These are phyloP conservation scores for Mycteria americana DNA, from an alignment of 2,797 vertebrate species.

Conservation along the genomic window DNA sequence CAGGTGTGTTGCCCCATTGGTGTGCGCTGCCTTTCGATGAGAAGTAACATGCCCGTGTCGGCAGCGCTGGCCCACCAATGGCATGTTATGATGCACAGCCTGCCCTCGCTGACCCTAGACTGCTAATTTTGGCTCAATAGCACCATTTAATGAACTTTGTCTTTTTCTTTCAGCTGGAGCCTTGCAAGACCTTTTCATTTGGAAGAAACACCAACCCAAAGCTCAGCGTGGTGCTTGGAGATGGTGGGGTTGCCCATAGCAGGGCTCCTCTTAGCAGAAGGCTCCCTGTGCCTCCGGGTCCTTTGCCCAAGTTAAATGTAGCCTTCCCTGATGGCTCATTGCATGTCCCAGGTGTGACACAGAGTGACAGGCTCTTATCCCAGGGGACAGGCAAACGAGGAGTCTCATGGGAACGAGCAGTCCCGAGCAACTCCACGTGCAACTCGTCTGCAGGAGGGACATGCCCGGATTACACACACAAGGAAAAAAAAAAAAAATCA, in stretches of 20 bases:
- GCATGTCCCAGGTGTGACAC: not conserved
- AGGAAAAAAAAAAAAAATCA: not conserved
- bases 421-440: constrained; percentile 15
- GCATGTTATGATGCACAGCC: not conserved
- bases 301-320: not conserved
- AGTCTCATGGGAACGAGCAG: not conserved
- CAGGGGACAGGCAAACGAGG: not conserved
- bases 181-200: not conserved
- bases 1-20: not conserved
- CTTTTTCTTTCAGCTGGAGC: not conserved
- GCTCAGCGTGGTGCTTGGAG: fast-evolving
- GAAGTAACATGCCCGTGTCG: not conserved
- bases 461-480: not conserved
- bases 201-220: not conserved
- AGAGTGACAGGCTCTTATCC: not conserved
- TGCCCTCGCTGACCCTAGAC: not conserved
- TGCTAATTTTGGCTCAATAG: not conserved
- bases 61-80: not conserved
- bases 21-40: not conserved
- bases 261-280: not conserved
- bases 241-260: not conserved
- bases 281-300: not conserved
- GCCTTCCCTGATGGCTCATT: not conserved
- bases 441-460: constrained; percentile 31
- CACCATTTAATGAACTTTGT: not conserved